A percentile compares a stretch with the other conserved stretches of the same genome.
These are phyloP conservation scores for Cryptomyrus ogoouensis DNA, from an alignment of 2,113 vertebrate genomes.

Conservation along the genomic window DNA sequence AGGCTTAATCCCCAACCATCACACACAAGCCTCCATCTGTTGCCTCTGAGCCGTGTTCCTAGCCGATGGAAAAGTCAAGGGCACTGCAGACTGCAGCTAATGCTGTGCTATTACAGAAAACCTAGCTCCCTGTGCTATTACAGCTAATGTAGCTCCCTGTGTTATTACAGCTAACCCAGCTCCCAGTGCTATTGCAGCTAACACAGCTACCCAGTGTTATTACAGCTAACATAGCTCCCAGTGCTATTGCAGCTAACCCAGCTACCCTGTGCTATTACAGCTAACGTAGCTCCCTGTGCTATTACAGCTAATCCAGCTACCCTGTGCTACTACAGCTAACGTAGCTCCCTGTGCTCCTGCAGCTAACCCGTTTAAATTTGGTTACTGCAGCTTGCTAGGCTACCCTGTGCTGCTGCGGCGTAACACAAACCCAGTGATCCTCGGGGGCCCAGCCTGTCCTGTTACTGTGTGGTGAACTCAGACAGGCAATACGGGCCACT, in stretches of 20 bases:
- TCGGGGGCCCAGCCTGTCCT: background rate
- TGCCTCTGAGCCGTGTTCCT: slow-evolving; percentile 50
- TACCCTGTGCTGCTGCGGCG: no score
- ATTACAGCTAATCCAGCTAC: background rate
- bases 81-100: slow-evolving; percentile 37
- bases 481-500: background rate
- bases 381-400: no score
- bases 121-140: slow-evolving; percentile 15
- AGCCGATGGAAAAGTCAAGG: slow-evolving; percentile 53
- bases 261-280: background rate
- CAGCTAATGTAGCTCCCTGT: background rate
- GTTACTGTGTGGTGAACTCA: background rate
- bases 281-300: background rate
- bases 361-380: no score
- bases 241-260: background rate
- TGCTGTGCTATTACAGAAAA: slow-evolving; percentile 15
- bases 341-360: background rate
- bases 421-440: no score
- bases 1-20: slow-evolving; percentile 56
- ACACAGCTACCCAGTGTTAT: background rate
- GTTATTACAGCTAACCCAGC: background rate
- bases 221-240: background rate
- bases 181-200: background rate
- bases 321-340: background rate
- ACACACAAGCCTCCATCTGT: slow-evolving; percentile 66